These are phyloP conservation scores for Ifrita kowaldi DNA, from an alignment of 2,113 vertebrate species.

Conservation along the genomic window DNA sequence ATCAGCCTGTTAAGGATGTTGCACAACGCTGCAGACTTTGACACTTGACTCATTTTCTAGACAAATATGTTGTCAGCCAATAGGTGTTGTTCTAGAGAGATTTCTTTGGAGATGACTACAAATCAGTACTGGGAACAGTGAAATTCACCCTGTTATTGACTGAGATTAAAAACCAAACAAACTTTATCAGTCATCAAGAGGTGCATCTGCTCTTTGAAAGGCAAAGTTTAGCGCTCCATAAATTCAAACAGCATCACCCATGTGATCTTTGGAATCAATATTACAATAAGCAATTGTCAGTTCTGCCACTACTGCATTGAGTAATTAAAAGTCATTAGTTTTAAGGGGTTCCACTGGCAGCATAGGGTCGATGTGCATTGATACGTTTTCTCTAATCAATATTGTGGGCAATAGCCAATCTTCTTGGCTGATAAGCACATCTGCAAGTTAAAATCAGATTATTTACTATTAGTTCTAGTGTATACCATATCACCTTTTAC, in stretches of 20 bases:
- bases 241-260: neutral
- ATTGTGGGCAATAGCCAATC: neutral
- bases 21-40: neutral
- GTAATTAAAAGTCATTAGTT: constrained; percentile 37
- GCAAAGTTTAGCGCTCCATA: neutral
- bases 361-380: neutral
- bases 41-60: neutral
- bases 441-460: neutral
- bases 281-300: constrained; percentile 43
- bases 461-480: neutral
- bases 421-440: neutral
- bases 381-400: constrained; percentile 22
- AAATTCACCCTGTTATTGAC: neutral
- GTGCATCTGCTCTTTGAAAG: constrained; percentile 1
- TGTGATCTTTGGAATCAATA: constrained; percentile 21
- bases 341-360: neutral
- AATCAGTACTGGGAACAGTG: neutral
- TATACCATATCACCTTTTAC: neutral
- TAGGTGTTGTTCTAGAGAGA: neutral
- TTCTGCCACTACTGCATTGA: constrained; percentile 26
- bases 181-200: neutral
- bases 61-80: neutral
- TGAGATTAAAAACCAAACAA: neutral
- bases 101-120: neutral
- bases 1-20: neutral